Evolutionary conservation across 2,797 vertebrate genomes (phyloP).

Genomic region (Sciurus carolinensis): DNA sequence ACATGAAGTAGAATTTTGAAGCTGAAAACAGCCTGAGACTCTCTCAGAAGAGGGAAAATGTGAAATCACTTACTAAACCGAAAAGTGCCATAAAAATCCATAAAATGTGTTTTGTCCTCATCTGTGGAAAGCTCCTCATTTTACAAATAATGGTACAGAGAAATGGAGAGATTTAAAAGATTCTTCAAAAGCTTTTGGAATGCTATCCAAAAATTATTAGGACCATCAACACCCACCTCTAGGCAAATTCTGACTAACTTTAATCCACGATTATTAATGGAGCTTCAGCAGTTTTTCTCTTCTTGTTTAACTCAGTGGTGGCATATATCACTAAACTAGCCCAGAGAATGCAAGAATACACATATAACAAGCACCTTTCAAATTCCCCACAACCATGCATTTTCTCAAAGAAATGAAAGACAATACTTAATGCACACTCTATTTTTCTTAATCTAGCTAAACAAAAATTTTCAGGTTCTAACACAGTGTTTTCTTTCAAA

Average conservation of each 20-base stretch:
- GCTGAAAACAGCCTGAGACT: neutral
- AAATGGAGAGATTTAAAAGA: slow-evolving; percentile 41
- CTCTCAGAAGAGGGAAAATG: neutral
- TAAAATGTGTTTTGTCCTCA: neutral
- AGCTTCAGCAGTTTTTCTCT: slow-evolving; percentile 40
- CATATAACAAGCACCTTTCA: neutral
- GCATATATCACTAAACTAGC: slow-evolving; percentile 41
- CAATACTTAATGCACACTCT: neutral
- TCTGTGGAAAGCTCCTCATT: neutral
- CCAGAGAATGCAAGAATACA: neutral
- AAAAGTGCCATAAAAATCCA: slow-evolving; percentile 44
- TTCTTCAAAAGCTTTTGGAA: slow-evolving; percentile 43
- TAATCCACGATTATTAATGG: slow-evolving; percentile 57
- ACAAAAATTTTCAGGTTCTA: slow-evolving; percentile 31
- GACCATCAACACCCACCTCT: slow-evolving; percentile 19
- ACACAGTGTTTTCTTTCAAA: neutral
- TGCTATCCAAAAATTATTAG: slow-evolving; percentile 60
- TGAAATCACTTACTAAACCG: slow-evolving; percentile 27
- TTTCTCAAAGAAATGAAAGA: slow-evolving; percentile 52
- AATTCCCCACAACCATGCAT: neutral
- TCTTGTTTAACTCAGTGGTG: slow-evolving; percentile 39
- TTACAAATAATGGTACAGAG: slow-evolving; percentile 39
- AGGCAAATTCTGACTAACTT: slow-evolving; percentile 53
- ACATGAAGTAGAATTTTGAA: slow-evolving; percentile 2
- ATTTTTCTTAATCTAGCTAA: slow-evolving; percentile 52